Evolutionary conservation across 2,888 invertebrate genomes (phyloP).

Genomic region (Arctia plantaginis): DNA sequence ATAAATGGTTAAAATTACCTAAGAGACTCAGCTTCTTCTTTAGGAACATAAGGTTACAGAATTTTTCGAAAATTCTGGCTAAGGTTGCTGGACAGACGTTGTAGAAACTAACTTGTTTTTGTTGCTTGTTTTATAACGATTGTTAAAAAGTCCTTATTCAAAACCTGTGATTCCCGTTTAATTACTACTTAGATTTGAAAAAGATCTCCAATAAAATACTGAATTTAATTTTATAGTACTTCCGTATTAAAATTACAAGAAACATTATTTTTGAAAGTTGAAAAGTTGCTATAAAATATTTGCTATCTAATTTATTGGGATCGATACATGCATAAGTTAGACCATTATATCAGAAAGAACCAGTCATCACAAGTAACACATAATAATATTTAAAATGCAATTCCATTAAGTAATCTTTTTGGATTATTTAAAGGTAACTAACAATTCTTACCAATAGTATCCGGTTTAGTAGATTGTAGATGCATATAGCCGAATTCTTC

Average conservation of each 20-base stretch:
- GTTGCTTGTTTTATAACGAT: too few species aligned
- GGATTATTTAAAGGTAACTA: not conserved
- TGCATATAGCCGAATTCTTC: conserved; percentile 89
- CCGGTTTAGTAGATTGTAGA: conserved; percentile 93
- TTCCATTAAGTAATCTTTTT: not conserved
- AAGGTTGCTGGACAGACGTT: too few species aligned
- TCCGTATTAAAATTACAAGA: not conserved
- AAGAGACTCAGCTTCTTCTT: too few species aligned
- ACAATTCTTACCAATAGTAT: conserved; percentile 89
- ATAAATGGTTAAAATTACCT: too few species aligned
- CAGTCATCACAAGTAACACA: not conserved
- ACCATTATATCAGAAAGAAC: not conserved
- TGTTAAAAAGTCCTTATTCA: too few species aligned
- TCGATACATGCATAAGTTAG: not conserved
- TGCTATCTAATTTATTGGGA: not conserved
- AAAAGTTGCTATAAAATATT: not conserved
- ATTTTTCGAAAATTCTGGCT: too few species aligned
- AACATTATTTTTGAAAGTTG: not conserved
- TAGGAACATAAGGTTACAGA: too few species aligned
- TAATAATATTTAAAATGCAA: not conserved
- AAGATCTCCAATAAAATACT: not conserved
- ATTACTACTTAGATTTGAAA: not conserved
- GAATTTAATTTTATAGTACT: not conserved
- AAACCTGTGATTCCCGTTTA: too few species aligned
- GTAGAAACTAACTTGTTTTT: too few species aligned